phyloP scores from a whole-genome alignment of 2,797 vertebrate genomes.

The Paguma larvata region DNA sequence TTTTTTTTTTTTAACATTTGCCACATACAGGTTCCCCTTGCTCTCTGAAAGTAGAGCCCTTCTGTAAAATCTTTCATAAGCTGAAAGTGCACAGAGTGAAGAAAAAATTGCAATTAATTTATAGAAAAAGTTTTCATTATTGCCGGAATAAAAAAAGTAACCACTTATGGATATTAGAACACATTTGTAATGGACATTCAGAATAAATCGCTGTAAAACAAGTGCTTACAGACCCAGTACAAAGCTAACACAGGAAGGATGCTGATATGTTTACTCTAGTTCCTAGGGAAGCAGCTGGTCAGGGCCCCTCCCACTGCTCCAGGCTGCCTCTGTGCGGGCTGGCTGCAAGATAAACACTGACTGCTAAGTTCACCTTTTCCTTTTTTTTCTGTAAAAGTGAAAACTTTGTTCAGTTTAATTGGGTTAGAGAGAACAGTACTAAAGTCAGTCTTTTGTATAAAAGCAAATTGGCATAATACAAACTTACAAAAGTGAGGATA shows the following conservation, averaged over 20 bases:
- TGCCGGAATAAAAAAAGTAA: not conserved
- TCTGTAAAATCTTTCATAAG: not conserved
- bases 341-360: not conserved
- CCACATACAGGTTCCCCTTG: too few relatives aligned
- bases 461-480: not conserved
- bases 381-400: not conserved
- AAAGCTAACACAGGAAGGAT: not conserved
- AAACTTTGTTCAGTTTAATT: not conserved
- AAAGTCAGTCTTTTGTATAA: not conserved
- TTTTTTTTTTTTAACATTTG: too few relatives aligned
- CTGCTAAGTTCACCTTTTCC: not conserved
- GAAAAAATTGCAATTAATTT: not conserved
- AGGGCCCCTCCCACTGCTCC: not conserved
- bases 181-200: not conserved
- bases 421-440: not conserved
- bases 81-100: not conserved
- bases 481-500: too few relatives aligned
- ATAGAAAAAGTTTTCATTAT: not conserved
- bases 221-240: not conserved
- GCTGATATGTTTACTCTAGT: not conserved
- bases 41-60: not conserved
- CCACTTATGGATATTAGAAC: not conserved
- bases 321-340: not conserved
- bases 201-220: not conserved
- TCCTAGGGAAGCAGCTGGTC: not conserved